A percentile compares a stretch with the other conserved stretches of the same genome.
Evolutionary conservation across 2,888 invertebrate species (phyloP).

Genomic region (Habrosyne pyritoides): DNA sequence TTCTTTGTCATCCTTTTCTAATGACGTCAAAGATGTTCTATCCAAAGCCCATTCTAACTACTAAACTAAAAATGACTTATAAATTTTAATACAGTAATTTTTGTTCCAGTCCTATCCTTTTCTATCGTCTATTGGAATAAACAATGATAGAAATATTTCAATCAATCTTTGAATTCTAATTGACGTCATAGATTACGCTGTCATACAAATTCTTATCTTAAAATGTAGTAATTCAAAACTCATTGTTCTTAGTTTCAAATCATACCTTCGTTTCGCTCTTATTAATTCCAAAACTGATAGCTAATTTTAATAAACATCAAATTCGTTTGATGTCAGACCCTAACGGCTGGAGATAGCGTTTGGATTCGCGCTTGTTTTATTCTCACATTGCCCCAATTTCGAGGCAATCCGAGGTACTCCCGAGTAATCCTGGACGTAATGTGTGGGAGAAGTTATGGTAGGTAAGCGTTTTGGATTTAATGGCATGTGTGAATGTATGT

Average conservation of each 20-base stretch:
- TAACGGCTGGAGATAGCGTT: conserved; percentile 15
- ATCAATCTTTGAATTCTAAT: neutral
- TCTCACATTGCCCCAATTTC: conserved; percentile 42
- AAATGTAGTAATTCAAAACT: neutral
- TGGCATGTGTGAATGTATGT: too few species aligned
- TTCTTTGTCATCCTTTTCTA: too few species aligned
- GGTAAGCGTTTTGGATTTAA: neutral
- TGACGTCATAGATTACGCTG: too few species aligned
- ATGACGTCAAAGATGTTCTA: too few species aligned
- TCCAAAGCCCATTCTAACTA: too few species aligned
- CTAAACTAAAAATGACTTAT: too few species aligned
- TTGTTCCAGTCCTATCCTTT: too few species aligned
- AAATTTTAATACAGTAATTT: too few species aligned
- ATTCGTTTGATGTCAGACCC: neutral
- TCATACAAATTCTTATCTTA: neutral
- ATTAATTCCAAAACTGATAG: neutral
- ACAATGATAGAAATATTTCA: too few species aligned
- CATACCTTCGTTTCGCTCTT: neutral
- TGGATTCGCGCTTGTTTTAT: conserved; percentile 31
- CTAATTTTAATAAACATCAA: conserved; percentile 1
- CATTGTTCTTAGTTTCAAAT: neutral
- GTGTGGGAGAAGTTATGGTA: conserved; percentile 25
- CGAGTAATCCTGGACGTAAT: conserved; percentile 40
- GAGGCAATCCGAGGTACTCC: conserved; percentile 39
- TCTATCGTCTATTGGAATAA: too few species aligned